A percentile compares a stretch with the other conserved stretches of the same genome.
These are phyloP conservation scores for Chouioia cunea DNA, from an alignment of 2,888 invertebrate species.

Conservation along the genomic window DNA sequence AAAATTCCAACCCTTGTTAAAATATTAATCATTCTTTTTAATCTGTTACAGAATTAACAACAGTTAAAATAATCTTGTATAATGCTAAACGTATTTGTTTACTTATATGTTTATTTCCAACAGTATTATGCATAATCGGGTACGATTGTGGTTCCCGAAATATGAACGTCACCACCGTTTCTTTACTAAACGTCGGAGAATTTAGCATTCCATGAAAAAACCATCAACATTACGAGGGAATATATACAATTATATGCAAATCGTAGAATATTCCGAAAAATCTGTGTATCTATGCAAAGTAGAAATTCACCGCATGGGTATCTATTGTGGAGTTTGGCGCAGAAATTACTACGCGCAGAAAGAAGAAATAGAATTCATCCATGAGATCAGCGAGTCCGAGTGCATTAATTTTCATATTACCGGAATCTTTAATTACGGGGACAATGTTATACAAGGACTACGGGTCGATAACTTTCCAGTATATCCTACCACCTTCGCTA, in stretches of 20 bases:
- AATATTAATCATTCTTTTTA: neutral
- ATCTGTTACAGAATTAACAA: neutral
- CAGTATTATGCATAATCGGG: conserved; percentile 1
- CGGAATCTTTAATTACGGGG: neutral
- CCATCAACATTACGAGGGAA: neutral
- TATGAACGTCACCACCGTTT: conserved; percentile 35
- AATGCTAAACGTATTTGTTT: neutral
- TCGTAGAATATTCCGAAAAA: no score
- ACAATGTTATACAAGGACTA: no score
- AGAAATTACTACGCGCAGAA: conserved; percentile 30
- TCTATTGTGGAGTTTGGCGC: conserved; percentile 45
- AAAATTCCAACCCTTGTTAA: neutral
- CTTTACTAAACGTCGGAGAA: conserved; percentile 20
- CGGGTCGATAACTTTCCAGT: neutral
- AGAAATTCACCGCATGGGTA: conserved; percentile 26
- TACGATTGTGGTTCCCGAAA: conserved; percentile 23
- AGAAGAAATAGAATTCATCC: conserved; percentile 39
- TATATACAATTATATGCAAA: conserved; percentile 9
- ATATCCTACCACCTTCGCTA: conserved; percentile 25
- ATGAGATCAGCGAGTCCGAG: conserved; percentile 18
- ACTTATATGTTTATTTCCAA: no score
- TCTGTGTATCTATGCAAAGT: no score
- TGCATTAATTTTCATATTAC: neutral
- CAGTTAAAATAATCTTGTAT: no score
- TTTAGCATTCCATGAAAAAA: conserved; percentile 14